These are phyloP conservation scores for Baccha elongata DNA, from an alignment of 2,888 invertebrate genomes.

Conservation along the genomic window DNA sequence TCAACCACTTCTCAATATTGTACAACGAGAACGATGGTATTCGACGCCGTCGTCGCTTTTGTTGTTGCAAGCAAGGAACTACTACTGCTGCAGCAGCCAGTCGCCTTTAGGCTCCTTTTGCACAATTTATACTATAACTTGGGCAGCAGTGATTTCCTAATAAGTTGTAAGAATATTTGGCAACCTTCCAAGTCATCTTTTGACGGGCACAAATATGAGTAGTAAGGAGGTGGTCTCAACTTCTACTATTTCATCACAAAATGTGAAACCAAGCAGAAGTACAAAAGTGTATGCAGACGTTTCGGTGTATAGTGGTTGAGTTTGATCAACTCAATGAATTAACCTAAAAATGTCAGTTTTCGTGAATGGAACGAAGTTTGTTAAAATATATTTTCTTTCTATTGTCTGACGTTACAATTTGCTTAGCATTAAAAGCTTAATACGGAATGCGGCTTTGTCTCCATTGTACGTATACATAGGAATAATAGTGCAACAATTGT, in stretches of 20 bases:
- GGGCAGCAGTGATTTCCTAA: constrained; percentile 67
- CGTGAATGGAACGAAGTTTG: constrained; percentile 48
- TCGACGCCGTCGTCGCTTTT: constrained; percentile 16
- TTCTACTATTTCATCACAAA: constrained; percentile 11
- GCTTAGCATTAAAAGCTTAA: background rate
- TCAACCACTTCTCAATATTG: constrained; percentile 56
- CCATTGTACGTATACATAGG: no score
- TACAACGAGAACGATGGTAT: constrained; percentile 30
- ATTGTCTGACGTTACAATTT: constrained; percentile 24
- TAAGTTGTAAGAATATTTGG: constrained; percentile 61
- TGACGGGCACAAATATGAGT: background rate
- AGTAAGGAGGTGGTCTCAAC: background rate
- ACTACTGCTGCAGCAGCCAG: background rate
- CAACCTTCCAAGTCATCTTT: constrained; percentile 56
- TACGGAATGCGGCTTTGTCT: no score
- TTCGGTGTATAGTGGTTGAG: constrained; percentile 5
- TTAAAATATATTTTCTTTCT: constrained; percentile 19
- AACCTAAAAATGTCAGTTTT: constrained; percentile 60
- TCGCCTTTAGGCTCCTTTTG: constrained; percentile 32
- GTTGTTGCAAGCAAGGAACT: constrained; percentile 16
- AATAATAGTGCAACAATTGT: background rate
- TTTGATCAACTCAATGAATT: constrained; percentile 53
- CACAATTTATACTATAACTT: constrained; percentile 56
- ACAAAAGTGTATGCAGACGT: background rate
- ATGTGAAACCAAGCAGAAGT: constrained; percentile 3